Base-by-base conservation (phyloP, 2,888 invertebrate species). In the Drosophila fungiperda region DNA sequence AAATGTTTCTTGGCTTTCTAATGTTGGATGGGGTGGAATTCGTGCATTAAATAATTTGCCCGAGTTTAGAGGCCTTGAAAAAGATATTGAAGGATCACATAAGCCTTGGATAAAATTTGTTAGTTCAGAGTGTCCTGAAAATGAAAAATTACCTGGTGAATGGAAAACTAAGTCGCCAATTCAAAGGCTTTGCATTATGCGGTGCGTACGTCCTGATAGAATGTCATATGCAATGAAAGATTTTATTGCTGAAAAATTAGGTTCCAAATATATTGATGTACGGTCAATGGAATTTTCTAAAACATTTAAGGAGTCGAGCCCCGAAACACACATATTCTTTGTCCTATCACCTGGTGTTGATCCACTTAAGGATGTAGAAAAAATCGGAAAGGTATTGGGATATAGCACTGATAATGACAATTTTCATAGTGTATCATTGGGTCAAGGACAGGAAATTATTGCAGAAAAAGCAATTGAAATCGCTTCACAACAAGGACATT, bases 331-430 rank as follows among this genome's bases (percentile, higher is more conserved):
- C 0, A 95, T 98, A 76, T 98, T 99, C 94, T 99, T 99, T 93
- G 98, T 99, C 78, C 94, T 99, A 4, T 99, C 98, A 0, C 96
- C 98, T 0, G 99, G 99, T 53, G 98, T 99, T 0, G 98, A 99
- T 93, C 99, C 99, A 0, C 93, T 98, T 1, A 98, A 98, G 94
- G 99, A 98, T 92, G 96, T 98, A 0, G 99, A 99, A 93, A 96
- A 95, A 76, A 93, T 98, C 32, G 99, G 98, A 1, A 96, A 95
- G 81, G 95, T 95, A 88, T 81, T 98, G 61, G 97, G 97, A 17
- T 98, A 96, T 91, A 96, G 96, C 0, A 94, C 95, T 12, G 97
- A 97, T 77, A 95, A 95, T 80, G 95, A 95, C 74, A 98, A 97
- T 91, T 97, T 99, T 92, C 98, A 98, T 93, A 98, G 97, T 85